Base-by-base conservation (phyloP, 2,797 vertebrate genomes). In the Halcyon leucocephala region DNA sequence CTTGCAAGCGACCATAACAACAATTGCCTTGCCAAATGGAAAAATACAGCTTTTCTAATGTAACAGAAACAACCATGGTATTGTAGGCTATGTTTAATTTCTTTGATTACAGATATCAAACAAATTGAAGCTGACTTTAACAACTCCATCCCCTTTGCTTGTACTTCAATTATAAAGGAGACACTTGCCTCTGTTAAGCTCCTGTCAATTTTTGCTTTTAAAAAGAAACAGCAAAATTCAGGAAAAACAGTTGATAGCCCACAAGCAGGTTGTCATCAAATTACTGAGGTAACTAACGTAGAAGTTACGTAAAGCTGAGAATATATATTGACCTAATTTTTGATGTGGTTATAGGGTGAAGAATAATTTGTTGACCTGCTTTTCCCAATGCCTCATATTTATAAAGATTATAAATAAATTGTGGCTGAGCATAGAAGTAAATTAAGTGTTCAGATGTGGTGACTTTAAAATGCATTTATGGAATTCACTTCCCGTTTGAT, bases 381-480 rank as follows among this genome's bases (percentile, higher is more conserved):
- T 90, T 82, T 92, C 54, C 76, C 67, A 86, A n/a, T 70, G 58
- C 41, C n/a, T 86, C 54, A 12, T 83, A 92, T 90, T 94, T 91
- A 61, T 95, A 70, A 88, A 78, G 81, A 55, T 80, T 88, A 87
- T 85, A 95, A 92, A 95, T 91, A 89, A 95, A 78, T 80, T 64
- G 83, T 90, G 72, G n/a, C 69, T 87, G 72, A 91, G 51, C 46
- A 41, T 6, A 21, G 66, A 90, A 88, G 48, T 89, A 95, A 94
- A 96, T 89, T 85, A 90, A 93, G 42, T 80, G 82, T 82, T 95
- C 39, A 44, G 74, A 73, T 20, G 54, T 20, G 89, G 58, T 55
- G 64, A 85, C 52, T 96, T 92, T 16, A 66, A 85, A 77, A 95
- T 17, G 48, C 82, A 48, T 89, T 92, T 86, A 55, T 85, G 71